Percentiles rank a stretch among this genome's conserved stretches.
Evolutionary conservation across 2,113 vertebrate genomes (phyloP).

Genomic region (Chionodraco myersi): DNA sequence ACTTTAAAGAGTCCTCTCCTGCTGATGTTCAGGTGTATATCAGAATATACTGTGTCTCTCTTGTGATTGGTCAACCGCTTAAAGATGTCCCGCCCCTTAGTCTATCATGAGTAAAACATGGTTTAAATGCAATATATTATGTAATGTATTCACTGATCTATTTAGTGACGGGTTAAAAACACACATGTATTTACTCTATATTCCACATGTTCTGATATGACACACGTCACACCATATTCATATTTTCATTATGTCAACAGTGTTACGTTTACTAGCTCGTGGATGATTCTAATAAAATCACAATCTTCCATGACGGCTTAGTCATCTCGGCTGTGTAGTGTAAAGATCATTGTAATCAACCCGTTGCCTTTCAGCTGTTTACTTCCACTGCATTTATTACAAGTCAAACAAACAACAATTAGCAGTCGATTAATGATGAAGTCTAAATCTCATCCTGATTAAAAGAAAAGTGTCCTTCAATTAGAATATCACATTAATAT

Average conservation of each 20-base stretch:
- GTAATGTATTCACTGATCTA: neutral
- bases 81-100: no score
- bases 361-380: conserved; percentile 14
- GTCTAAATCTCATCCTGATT: conserved; percentile 28
- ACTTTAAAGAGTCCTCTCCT: no score
- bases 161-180: no score
- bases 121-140: neutral
- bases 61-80: no score
- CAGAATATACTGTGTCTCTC: no score
- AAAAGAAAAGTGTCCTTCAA: conserved; percentile 9
- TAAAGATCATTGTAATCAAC: neutral
- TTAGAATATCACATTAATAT: conserved; percentile 21
- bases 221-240: no score
- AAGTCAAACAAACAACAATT: conserved; percentile 35
- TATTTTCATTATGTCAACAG: neutral
- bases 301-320: neutral
- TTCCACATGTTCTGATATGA: no score
- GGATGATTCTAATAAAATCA: neutral
- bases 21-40: no score
- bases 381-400: neutral
- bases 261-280: neutral
- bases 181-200: neutral
- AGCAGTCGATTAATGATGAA: conserved; percentile 19
- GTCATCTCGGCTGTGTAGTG: neutral
- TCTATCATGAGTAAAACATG: neutral